Evolutionary conservation across 2,113 vertebrate species (phyloP), one percentile per base, ranked within the genome.

Genomic region (Podarcis raffonei): DNA sequence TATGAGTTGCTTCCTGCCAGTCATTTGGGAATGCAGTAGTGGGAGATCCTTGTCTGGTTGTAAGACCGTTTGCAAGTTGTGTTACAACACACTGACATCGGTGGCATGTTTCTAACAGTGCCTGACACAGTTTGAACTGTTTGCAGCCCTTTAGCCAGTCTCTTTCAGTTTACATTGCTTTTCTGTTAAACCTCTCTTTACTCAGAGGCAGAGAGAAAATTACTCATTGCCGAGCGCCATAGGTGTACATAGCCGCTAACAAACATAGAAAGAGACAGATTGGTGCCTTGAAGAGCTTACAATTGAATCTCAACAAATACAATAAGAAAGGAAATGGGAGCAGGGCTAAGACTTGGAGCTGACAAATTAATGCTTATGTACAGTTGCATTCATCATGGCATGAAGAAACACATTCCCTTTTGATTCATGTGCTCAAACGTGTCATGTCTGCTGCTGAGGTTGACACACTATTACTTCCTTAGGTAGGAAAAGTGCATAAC

Each of bases 401-500:
- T 84, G 39, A 79, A 42, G 86, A 92, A 91, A 76, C 75, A 89
- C 5, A 16, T 5, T 92, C 65, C 66, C 91, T 90, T 94, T 92
- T 88, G 48, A 89, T 92, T 92, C 87, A 91, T 85, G 84, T 81
- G 87, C 92, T 96, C 27, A 89, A 71, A 89, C 94, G 88, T 92
- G 92, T 92, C 92, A 94, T 91, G 93, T 94, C 93, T 93, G 90
- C 87, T 1, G 65, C 87, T 91, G 94, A 95, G 88, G 90, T 32
- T 91, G 91, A 92, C 93, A 88, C 81, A 69, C 92, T 86, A 23
- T 92, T 93, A 91, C 93, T 92, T 97, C 96, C 95, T 96, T 95
- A 96, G 95, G 95, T 96, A 91, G 93, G 84, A 95, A 93, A 96
- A 96, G 93, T 88, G 83, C 96, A 95, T 93, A 96, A 93, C 96